Percentiles rank a stretch among this genome's conserved stretches.
Evolutionary conservation across 1,140 invertebrate genomes (phyloP).

Genomic region (Anoplolepis gracilipes): DNA sequence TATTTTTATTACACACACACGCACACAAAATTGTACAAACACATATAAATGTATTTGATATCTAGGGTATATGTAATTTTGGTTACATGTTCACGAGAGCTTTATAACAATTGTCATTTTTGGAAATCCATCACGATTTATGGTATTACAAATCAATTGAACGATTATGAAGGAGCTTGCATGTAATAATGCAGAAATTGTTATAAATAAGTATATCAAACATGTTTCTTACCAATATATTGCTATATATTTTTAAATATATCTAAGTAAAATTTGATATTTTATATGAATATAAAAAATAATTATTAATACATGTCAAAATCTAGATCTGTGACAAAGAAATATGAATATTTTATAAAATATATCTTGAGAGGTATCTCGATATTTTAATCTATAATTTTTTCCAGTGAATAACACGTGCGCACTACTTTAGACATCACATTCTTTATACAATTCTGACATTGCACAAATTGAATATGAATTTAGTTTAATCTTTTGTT

Average conservation of each 20-base stretch:
- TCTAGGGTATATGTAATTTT: not conserved
- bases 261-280: not conserved
- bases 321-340: not conserved
- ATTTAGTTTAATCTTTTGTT: not conserved
- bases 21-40: not conserved
- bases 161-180: not conserved
- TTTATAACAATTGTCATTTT: not conserved
- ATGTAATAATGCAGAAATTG: not conserved
- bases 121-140: too few species aligned
- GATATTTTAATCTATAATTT: conserved; percentile 18
- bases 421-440: not conserved
- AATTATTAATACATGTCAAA: conserved; percentile 1
- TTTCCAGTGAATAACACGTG: not conserved
- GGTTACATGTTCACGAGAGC: not conserved
- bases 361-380: not conserved
- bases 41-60: not conserved
- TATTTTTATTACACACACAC: not conserved
- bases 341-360: conserved; percentile 27
- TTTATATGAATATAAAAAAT: not conserved
- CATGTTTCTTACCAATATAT: not conserved
- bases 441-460: not conserved
- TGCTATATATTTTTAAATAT: conserved; percentile 43
- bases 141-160: not conserved
- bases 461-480: not conserved
- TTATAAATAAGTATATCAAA: not conserved